phyloP scores from a whole-genome alignment of 2,113 vertebrate genomes.

The Sterrhoptilus dennistouni region DNA sequence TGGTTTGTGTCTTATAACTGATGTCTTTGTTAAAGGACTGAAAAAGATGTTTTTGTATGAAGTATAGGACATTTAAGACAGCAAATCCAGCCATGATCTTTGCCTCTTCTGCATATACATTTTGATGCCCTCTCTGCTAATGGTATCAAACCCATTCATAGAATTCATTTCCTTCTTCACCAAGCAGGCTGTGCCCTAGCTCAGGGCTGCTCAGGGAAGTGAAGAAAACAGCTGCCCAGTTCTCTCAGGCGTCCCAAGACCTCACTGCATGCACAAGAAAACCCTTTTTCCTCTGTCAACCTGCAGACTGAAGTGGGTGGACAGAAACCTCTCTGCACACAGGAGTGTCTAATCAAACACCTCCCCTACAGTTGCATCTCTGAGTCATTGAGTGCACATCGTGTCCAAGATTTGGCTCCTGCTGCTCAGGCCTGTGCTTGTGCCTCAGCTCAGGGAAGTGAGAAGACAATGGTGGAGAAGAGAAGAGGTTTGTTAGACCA shows the following conservation, averaged over 20 bases:
- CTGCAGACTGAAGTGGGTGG: neutral
- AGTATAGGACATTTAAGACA: neutral
- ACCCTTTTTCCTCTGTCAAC: neutral
- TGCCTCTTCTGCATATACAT: neutral
- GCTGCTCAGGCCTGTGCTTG: neutral
- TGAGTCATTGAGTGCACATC: accelerated
- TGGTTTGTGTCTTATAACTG: neutral
- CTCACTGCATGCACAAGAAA: neutral
- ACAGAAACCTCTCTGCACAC: neutral
- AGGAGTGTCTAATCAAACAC: neutral
- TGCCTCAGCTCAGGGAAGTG: neutral
- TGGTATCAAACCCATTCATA: neutral
- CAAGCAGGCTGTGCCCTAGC: neutral
- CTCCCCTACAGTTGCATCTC: neutral
- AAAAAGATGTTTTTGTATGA: neutral
- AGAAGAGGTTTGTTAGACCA: neutral
- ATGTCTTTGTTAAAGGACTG: neutral
- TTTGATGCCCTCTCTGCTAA: neutral
- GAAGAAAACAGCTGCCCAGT: neutral
- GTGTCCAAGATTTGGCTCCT: neutral
- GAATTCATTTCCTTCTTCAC: neutral
- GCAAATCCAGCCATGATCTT: neutral
- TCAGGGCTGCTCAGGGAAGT: neutral
- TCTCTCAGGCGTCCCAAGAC: neutral
- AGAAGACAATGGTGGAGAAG: neutral